phyloP scores from a whole-genome alignment of 2,113 vertebrate genomes.

The Protobothrops mucrosquamatus region DNA sequence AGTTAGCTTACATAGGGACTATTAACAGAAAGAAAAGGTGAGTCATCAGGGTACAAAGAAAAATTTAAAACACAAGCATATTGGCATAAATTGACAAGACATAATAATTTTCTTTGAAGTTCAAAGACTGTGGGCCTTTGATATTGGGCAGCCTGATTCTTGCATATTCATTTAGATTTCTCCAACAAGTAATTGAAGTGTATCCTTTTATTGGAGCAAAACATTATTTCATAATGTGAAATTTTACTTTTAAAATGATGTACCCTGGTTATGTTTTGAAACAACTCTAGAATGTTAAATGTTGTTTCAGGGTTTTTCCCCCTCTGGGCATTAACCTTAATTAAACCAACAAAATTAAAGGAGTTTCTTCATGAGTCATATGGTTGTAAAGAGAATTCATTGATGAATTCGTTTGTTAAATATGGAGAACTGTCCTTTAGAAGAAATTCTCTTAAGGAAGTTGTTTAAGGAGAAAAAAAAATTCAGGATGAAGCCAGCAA shows the following conservation, averaged over 20 bases:
- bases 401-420: slow-evolving; percentile 61
- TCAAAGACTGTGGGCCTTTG: slow-evolving; percentile 13
- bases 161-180: slow-evolving; percentile 7
- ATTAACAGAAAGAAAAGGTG: not conserved
- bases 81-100: not conserved
- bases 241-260: not conserved
- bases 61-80: slow-evolving; percentile 1
- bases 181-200: not conserved
- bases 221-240: not conserved
- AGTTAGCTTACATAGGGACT: not conserved
- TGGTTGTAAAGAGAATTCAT: slow-evolving; percentile 41
- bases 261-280: not conserved
- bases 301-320: not conserved
- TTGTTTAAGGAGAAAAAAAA: slow-evolving; percentile 74
- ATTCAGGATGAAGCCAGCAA: slow-evolving; percentile 72
- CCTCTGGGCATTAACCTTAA: slow-evolving; percentile 29
- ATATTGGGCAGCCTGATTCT: not conserved
- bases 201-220: not conserved
- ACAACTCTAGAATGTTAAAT: not conserved
- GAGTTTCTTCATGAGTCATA: not conserved
- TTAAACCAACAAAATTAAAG: slow-evolving; percentile 15
- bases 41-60: not conserved
- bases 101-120: not conserved
- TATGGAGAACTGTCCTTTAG: slow-evolving; percentile 68
- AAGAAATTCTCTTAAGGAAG: slow-evolving; percentile 74